phyloP scores from a whole-genome alignment of 2,113 vertebrate species.

The Trogon melanurus region DNA sequence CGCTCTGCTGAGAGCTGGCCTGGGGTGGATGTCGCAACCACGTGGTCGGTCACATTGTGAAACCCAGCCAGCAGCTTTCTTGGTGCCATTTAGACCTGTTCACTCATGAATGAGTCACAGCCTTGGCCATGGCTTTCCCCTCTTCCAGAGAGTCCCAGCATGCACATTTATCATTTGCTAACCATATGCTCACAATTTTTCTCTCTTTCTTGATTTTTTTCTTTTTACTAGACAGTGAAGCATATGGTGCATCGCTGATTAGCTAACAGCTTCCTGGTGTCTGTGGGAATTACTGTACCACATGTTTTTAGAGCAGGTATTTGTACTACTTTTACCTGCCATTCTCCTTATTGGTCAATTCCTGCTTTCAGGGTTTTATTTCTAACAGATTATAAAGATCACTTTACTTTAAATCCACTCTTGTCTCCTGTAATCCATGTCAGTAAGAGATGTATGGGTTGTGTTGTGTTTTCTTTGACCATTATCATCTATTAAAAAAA shows the following conservation, averaged over 20 bases:
- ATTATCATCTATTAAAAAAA: background rate
- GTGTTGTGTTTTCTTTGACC: background rate
- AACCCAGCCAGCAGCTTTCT: background rate
- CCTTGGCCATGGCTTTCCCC: background rate
- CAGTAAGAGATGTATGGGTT: background rate
- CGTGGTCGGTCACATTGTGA: rapidly evolving
- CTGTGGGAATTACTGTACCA: background rate
- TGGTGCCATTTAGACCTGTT: background rate
- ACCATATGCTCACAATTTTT: background rate
- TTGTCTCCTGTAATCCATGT: background rate
- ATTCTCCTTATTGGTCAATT: background rate
- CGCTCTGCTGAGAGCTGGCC: rapidly evolving
- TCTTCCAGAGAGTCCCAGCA: background rate
- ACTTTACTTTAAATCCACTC: background rate
- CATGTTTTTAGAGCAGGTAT: background rate
- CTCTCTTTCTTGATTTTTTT: background rate
- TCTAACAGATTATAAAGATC: background rate
- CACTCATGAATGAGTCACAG: background rate
- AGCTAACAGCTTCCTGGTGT: constrained; percentile 10
- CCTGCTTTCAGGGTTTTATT: constrained; percentile 17
- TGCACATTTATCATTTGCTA: background rate
- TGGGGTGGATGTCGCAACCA: background rate
- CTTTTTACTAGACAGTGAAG: background rate
- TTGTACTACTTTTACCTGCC: background rate
- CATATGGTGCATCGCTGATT: background rate